Evolutionary conservation across 2,797 vertebrate genomes (phyloP), one percentile per base, ranked within the genome.

Genomic region (Malurus leucopterus): DNA sequence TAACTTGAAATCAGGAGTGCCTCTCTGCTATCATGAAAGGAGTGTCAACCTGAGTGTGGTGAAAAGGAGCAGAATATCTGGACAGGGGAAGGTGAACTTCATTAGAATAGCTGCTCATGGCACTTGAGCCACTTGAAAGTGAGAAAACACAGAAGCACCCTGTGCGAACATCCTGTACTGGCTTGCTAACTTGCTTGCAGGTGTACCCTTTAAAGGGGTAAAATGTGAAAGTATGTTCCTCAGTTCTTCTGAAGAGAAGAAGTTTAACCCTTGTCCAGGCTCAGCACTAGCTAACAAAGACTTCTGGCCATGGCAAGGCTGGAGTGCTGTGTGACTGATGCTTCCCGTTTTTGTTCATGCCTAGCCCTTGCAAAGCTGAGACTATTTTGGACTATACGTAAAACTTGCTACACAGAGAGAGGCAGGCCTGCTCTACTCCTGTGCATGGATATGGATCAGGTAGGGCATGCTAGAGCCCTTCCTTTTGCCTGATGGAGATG

Each of bases 381-480:
- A 29, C 18, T 30, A 11, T 34, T 85, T 63, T 53, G 41, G n/a
- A 34, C 34, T 41, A 3, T 14, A 24, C 6, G n/a, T 50, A 50
- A 77, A 77, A 15, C 21, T 23, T 86, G 34, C 8, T 49, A 54
- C 43, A 43, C 14, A 88, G 43, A 29, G 13, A 72, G 34, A 84
- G 27, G 50, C 38, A 77, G 49, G 19, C 15, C 59, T 40, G 36
- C n/a, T 68, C 54, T 67, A 70, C 40, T 81, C 9, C 29, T 68
- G 29, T 46, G 13, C 0, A 0, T 20, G 29, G 14, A 11, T 46
- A 16, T 0, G 4, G 32, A 22, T 27, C 38, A 29, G 36, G 30
- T 18, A 26, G 57, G 58, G 41, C 30, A 47, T 32, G 50, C 30
- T 58, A 15, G 40, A 54, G 53, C 11, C 4, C 10, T 19, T 4